Evolutionary conservation across 2,888 invertebrate genomes (phyloP), one percentile per base, ranked within the genome.

Genomic region (Meiosimyza decipiens): DNA sequence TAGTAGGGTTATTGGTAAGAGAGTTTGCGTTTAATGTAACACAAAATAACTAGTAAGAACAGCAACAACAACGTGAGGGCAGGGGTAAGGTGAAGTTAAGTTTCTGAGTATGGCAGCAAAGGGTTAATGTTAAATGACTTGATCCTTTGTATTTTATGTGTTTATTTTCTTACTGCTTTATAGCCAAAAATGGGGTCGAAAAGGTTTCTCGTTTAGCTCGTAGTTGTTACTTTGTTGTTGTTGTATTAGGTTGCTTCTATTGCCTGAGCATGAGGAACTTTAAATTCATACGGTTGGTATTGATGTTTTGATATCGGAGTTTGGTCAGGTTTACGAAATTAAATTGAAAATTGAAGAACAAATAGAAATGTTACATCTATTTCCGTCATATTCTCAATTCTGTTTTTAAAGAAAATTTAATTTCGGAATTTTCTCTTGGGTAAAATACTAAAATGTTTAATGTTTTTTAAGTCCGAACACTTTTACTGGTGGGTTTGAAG

Each of bases 121-220:
- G 51, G 71, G 64, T 55, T 54, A 63, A 71, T 59, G 33, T 65
- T 40, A 65, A 62, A 60, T 57, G 40, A 69, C 51, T 69, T 60
- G 33, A 71, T 52, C 47, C 71, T 50, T 71, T 71, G 65, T 55
- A 67, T 72, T 72, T 64, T 47, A 67, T 55, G 67, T 72, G 66
- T 68, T 72, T 66, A 67, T 72, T 63, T 72, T 6, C 11, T 16
- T 22, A 16, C 28, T 52, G 22, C 40, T 40, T 69, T 51, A 9
- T 16, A 59, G 28, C 6, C 59, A 59, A 22, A 28, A 28, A 6
- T 16, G 28, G 6, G 18, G 59, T 13, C 16, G 66, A 64, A 64
- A 64, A 64, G 64, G 64, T 40, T 16, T 62, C 40, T 62, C n/a
- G 54, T 5, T 16, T 18, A 11, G 18, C 55, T 55, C 55, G 9